A percentile compares a stretch with the other conserved stretches of the same genome.
Conservation (phyloP, 2,888 invertebrate genomes). For the Ischnus inquisitorius region DNA sequence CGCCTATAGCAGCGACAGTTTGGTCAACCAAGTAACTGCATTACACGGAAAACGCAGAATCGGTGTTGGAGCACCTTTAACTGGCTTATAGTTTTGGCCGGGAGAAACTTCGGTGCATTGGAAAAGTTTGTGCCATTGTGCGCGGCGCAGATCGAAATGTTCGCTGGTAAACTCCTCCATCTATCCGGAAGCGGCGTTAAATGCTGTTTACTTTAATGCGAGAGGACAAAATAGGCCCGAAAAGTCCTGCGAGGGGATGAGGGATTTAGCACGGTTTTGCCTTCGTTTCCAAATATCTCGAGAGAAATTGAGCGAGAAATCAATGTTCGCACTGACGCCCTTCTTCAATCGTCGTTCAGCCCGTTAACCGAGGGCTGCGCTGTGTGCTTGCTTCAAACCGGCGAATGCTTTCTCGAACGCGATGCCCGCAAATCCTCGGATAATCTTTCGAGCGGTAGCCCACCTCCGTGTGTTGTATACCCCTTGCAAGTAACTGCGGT, state of each 20-base stretch:
- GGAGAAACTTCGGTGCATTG: slow-evolving; percentile 15
- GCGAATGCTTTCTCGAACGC: slow-evolving; percentile 31
- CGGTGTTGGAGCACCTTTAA: slow-evolving; percentile 58
- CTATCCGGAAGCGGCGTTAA: slow-evolving; percentile 67
- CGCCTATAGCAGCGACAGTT: too few relatives aligned
- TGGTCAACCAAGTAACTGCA: background rate
- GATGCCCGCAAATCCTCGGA: slow-evolving; percentile 69
- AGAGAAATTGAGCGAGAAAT: slow-evolving; percentile 85
- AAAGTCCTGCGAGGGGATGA: slow-evolving; percentile 11
- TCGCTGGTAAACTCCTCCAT: slow-evolving; percentile 29
- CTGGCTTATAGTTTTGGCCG: slow-evolving; percentile 53
- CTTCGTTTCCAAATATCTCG: slow-evolving; percentile 77
- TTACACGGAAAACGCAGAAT: slow-evolving; percentile 14
- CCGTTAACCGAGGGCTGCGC: slow-evolving; percentile 29
- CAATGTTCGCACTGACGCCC: slow-evolving; percentile 84
- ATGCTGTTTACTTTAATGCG: slow-evolving; percentile 62
- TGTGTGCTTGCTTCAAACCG: slow-evolving; percentile 22
- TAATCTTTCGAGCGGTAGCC: slow-evolving; percentile 64
- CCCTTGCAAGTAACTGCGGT: slow-evolving; percentile 59
- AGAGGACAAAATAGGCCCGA: slow-evolving; percentile 36
- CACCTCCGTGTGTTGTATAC: slow-evolving; percentile 32
- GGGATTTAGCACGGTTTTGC: slow-evolving; percentile 55
- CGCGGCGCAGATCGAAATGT: slow-evolving; percentile 14
- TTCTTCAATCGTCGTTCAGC: slow-evolving; percentile 76
- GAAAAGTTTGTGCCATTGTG: slow-evolving; percentile 37